phyloP scores from a whole-genome alignment of 2,888 invertebrate species.

The Taenaris catops region DNA sequence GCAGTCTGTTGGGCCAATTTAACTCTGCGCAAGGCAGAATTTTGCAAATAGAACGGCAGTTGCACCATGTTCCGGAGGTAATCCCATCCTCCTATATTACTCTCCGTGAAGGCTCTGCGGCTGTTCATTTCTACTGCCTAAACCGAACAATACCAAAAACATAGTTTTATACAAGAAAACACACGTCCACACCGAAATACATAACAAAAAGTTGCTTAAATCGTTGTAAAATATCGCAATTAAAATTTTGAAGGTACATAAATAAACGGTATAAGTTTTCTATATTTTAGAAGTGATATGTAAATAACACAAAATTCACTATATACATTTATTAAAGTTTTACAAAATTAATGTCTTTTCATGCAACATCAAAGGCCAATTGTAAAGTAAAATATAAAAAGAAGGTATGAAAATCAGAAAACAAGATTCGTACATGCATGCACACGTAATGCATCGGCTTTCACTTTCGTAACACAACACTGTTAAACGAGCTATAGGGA shows the following conservation, averaged over 20 bases:
- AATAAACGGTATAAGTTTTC: no score
- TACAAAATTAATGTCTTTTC: no score
- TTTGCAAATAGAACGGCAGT: constrained; percentile 98
- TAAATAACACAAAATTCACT: no score
- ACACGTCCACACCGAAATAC: neutral
- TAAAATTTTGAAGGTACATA: no score
- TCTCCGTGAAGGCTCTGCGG: constrained; percentile 92
- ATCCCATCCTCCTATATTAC: constrained; percentile 96
- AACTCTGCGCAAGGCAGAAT: constrained; percentile 94
- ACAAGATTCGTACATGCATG: constrained; percentile 23
- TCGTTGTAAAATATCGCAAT: no score
- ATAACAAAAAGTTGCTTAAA: no score
- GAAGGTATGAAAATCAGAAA: constrained; percentile 11
- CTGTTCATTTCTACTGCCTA: constrained; percentile 95
- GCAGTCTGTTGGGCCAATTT: constrained; percentile 93
- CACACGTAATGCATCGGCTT: constrained; percentile 16
- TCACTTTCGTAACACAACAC: constrained; percentile 16
- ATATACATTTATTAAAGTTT: constrained; percentile 1
- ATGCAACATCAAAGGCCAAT: constrained; percentile 26
- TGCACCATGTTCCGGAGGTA: constrained; percentile 98
- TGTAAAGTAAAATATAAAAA: constrained; percentile 11
- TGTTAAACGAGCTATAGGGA: constrained; percentile 20
- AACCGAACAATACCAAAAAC: neutral
- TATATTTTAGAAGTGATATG: no score
- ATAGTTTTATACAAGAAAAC: neutral